Evolutionary conservation across 2,113 vertebrate genomes (phyloP).

Genomic region (Otocyon megalotis): DNA sequence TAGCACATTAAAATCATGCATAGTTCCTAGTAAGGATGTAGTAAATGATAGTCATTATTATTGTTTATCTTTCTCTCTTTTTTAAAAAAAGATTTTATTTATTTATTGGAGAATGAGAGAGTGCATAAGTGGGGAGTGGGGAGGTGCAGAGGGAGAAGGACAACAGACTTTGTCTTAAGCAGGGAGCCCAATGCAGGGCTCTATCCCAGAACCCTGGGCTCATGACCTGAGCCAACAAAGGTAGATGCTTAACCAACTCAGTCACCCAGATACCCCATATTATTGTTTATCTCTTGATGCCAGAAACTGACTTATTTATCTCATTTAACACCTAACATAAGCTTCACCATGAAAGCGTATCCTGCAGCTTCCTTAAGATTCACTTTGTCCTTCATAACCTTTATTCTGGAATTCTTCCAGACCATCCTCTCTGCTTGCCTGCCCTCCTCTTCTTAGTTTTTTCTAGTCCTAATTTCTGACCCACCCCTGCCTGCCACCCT

Average conservation of each 20-base stretch:
- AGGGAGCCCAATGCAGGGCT: too few species aligned
- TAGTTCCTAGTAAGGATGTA: not conserved
- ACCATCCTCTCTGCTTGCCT: not conserved
- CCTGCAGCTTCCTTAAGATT: not conserved
- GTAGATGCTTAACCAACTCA: too few species aligned
- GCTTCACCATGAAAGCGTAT: not conserved
- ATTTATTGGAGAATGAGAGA: too few species aligned
- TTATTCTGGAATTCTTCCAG: slow-evolving; percentile 24
- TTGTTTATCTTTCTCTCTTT: too few species aligned
- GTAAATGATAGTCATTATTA: not conserved
- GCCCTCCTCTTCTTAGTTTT: not conserved
- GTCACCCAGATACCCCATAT: too few species aligned
- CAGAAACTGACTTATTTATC: not conserved
- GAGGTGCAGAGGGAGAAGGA: too few species aligned
- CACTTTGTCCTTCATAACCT: not conserved
- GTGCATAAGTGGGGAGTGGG: too few species aligned
- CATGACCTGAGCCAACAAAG: too few species aligned
- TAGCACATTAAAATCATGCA: not conserved
- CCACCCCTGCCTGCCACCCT: not conserved
- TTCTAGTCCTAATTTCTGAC: not conserved
- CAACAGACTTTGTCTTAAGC: too few species aligned
- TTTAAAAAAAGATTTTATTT: too few species aligned
- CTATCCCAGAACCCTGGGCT: too few species aligned
- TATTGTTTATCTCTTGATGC: not conserved
- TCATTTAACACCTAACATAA: not conserved